phyloP scores from a whole-genome alignment of 2,113 vertebrate species.

The Eublepharis macularius region DNA sequence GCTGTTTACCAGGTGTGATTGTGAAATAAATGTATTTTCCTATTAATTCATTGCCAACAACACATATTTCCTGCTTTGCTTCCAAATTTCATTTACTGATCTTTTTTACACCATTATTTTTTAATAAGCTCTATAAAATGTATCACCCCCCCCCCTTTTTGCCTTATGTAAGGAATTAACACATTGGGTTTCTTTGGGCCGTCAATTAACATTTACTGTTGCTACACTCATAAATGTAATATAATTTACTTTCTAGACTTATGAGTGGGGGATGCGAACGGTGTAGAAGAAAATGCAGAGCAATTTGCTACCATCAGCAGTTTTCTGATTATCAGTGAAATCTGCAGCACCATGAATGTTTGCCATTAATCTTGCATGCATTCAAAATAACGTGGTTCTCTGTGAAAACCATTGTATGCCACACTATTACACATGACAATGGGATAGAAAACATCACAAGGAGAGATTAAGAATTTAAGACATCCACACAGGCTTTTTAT shows the following conservation, averaged over 20 bases:
- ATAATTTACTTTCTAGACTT: slow-evolving; percentile 45
- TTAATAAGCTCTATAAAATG: slow-evolving; percentile 1
- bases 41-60: slow-evolving; percentile 27
- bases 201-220: slow-evolving; percentile 41
- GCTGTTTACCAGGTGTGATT: slow-evolving; percentile 21
- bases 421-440: slow-evolving; percentile 13
- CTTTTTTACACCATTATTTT: slow-evolving; percentile 49
- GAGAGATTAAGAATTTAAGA: slow-evolving; percentile 9
- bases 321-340: slow-evolving; percentile 46
- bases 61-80: slow-evolving; percentile 8
- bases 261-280: slow-evolving; percentile 42
- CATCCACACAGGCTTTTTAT: background rate
- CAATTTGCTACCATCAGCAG: slow-evolving; percentile 52
- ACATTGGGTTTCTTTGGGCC: slow-evolving; percentile 16
- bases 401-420: slow-evolving; percentile 25
- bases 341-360: slow-evolving; percentile 25
- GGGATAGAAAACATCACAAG: slow-evolving; percentile 26
- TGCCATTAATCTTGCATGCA: slow-evolving; percentile 40
- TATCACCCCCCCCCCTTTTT: slow-evolving; percentile 12
- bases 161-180: slow-evolving; percentile 31
- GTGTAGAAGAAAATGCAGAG: slow-evolving; percentile 52
- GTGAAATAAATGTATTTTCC: slow-evolving; percentile 31
- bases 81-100: slow-evolving; percentile 22
- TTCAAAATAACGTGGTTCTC: slow-evolving; percentile 11
- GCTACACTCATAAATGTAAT: slow-evolving; percentile 37